phyloP scores from a whole-genome alignment of 2,888 invertebrate species.

The Phasia obesa region DNA sequence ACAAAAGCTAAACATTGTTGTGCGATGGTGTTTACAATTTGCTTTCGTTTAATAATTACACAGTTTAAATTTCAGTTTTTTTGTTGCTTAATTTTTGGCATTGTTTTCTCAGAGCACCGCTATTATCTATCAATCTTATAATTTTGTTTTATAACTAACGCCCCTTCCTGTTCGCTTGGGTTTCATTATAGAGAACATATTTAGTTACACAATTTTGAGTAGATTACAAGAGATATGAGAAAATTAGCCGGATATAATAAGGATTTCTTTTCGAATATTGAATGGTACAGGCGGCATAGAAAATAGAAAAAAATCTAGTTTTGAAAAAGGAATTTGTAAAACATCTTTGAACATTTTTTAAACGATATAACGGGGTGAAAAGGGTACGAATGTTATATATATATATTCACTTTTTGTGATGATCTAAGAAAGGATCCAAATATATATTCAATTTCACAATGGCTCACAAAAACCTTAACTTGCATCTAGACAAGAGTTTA shows the following conservation, averaged over 20 bases:
- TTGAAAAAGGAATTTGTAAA: too few relatives aligned
- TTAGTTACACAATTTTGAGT: constrained; percentile 8
- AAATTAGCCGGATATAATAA: neutral
- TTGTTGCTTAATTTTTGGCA: neutral
- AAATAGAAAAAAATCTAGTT: constrained; percentile 9
- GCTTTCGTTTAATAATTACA: neutral
- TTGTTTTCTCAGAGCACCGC: constrained; percentile 1
- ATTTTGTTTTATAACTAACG: constrained; percentile 3
- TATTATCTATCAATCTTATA: constrained; percentile 6
- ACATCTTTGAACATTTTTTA: too few relatives aligned
- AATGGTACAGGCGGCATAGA: neutral
- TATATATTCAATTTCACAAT: too few relatives aligned
- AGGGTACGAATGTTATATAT: too few relatives aligned
- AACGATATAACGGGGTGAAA: too few relatives aligned
- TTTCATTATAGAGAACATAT: constrained; percentile 4
- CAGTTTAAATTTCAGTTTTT: neutral
- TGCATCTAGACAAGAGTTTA: too few relatives aligned
- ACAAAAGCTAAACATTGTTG: neutral
- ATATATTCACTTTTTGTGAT: too few relatives aligned
- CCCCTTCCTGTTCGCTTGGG: constrained; percentile 29
- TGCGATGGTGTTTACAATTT: constrained; percentile 4
- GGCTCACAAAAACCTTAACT: too few relatives aligned
- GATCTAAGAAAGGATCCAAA: too few relatives aligned
- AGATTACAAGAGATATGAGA: neutral
- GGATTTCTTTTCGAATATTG: neutral